phyloP scores from a whole-genome alignment of 2,888 invertebrate genomes.

The Alsophila aescularia region DNA sequence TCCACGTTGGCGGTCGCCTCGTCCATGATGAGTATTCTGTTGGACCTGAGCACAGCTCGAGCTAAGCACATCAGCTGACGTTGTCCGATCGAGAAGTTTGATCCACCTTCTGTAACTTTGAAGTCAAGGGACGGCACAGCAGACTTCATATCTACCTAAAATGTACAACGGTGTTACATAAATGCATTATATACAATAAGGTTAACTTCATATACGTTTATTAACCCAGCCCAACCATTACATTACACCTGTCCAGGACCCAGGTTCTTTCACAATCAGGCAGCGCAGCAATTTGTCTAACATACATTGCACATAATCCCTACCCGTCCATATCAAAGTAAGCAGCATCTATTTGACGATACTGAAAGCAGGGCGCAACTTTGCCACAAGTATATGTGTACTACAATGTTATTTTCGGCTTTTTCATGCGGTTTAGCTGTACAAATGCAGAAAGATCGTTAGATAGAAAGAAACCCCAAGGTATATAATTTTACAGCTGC shows the following conservation, averaged over 20 bases:
- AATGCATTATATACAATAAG: background rate
- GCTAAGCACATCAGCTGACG: slow-evolving; percentile 95
- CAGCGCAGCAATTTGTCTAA: too few species aligned
- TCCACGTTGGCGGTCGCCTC: slow-evolving; percentile 98
- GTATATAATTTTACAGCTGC: too few species aligned
- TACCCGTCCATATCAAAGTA: too few species aligned
- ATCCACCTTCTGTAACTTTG: slow-evolving; percentile 89
- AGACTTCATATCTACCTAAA: slow-evolving; percentile 89
- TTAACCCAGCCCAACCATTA: too few species aligned
- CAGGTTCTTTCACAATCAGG: background rate
- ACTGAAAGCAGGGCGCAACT: too few species aligned
- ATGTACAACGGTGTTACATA: background rate
- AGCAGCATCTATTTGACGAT: too few species aligned
- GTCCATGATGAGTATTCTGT: slow-evolving; percentile 93
- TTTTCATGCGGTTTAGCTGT: too few species aligned
- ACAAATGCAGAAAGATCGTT: too few species aligned
- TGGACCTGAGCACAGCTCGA: slow-evolving; percentile 92
- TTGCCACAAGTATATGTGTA: too few species aligned
- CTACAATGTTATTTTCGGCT: too few species aligned
- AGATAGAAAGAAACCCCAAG: too few species aligned
- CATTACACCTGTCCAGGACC: background rate
- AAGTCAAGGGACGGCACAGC: slow-evolving; percentile 87
- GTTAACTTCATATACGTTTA: background rate
- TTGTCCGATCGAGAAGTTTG: slow-evolving; percentile 95
- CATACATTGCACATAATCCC: too few species aligned